Base-by-base conservation (phyloP, 1,140 invertebrate genomes). In the Saccostrea glomerata region DNA sequence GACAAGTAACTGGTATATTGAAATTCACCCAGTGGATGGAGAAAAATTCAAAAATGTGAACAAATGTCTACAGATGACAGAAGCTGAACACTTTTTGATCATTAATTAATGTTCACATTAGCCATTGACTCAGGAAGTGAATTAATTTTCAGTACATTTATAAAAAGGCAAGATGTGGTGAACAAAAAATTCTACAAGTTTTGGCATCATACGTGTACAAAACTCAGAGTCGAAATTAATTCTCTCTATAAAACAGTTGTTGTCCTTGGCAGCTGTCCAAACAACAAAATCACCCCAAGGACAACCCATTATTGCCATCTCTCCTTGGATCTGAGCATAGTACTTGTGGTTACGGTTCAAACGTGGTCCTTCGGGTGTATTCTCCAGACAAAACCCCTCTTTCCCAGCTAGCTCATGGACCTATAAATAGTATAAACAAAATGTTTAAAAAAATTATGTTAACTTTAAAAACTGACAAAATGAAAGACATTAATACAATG, bases 221-320 rank as follows among this genome's bases (percentile, higher is more conserved):
- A 84, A 84, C 5, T 66, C 82, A 47, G 17, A 11, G 56, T 88
- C 70, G 77, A 86, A 82, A 47, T 82, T 23, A 60, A 88, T 54
- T 54, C 87, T 70, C 30, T 88, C 87, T 30, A 88, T 73, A 25
- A 63, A 88, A 47, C 70, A 77, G 17, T 88, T 84, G 25, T 56
- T 84, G 4, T 55, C 0, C 9, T 15, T 5, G 20, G 82, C 87
- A 23, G 82, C 87, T 25, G 87, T 88, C 82, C 87, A 88, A 15
- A 84, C 23, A 2, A 88, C 87, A 84, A 88, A 88, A 70, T 88
- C 87, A 23, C 87, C 83, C 87, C 87, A 88, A 56, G 82, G 25
- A 4, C 40, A 47, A 47, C 70, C 47, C 40, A 56, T 86, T 7
- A 86, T 58, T 3, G 86, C 66, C 85, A 86, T 86, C 36, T 85